Evolutionary conservation across 2,888 invertebrate genomes (phyloP).

Genomic region (Drosophila austrosaltans): DNA sequence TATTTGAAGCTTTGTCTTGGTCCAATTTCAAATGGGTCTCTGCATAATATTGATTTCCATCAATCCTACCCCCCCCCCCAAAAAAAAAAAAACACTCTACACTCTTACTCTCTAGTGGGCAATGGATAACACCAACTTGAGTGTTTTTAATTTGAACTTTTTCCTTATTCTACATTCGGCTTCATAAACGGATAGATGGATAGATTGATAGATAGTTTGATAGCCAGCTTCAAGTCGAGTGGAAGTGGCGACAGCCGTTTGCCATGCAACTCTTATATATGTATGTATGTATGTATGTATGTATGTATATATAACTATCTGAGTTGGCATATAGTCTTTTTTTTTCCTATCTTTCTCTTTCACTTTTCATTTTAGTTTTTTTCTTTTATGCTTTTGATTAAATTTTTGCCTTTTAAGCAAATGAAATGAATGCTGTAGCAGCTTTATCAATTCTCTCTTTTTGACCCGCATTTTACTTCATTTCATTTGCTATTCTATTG

Average conservation of each 20-base stretch:
- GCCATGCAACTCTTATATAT: background rate
- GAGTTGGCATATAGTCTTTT: conserved; percentile 4
- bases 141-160: conserved; percentile 1
- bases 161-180: conserved; percentile 5
- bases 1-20: conserved; percentile 2
- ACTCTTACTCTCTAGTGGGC: background rate
- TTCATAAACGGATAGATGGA: conserved; percentile 27
- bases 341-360: conserved; percentile 37
- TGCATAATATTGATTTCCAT: conserved; percentile 67
- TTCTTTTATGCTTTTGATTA: conserved; percentile 37
- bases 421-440: conserved; percentile 35
- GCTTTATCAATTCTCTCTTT: conserved; percentile 11
- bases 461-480: conserved; percentile 41
- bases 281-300: background rate
- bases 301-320: conserved; percentile 10
- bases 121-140: conserved; percentile 17
- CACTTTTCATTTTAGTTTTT: conserved; percentile 25
- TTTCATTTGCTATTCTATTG: background rate
- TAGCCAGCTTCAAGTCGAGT: conserved; percentile 31
- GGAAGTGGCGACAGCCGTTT: conserved; percentile 60
- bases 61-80: background rate
- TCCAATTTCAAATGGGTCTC: conserved; percentile 27
- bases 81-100: background rate
- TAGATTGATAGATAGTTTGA: background rate
- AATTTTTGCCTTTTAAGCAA: conserved; percentile 25